phyloP scores from a whole-genome alignment of 1,140 invertebrate species.

The Thaumetopoea pityocampa region DNA sequence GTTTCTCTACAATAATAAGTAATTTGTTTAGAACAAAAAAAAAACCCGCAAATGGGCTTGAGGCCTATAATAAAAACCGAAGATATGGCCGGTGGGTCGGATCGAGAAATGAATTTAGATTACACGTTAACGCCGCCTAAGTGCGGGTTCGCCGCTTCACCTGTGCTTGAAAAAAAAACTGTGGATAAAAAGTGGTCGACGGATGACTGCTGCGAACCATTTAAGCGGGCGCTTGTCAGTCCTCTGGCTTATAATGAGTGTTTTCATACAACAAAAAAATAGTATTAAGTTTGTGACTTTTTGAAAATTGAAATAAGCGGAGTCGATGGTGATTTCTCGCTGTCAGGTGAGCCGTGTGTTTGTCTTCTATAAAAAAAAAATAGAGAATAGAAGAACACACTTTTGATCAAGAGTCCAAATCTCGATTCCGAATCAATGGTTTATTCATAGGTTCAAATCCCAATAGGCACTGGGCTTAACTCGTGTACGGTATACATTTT shows the following conservation, averaged over 20 bases:
- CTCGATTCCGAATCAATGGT: too few species aligned
- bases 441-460: too few species aligned
- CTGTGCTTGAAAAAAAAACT: conserved; percentile 59
- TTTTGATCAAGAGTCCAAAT: too few species aligned
- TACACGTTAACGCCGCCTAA: conserved; percentile 72
- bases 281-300: conserved; percentile 22
- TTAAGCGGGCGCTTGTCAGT: conserved; percentile 31
- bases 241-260: conserved; percentile 34
- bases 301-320: too few species aligned
- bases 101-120: conserved; percentile 75
- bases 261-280: conserved; percentile 32
- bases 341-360: too few species aligned
- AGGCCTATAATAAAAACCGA: conserved; percentile 71
- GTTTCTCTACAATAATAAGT: conserved; percentile 36
- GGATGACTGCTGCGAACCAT: conserved; percentile 26
- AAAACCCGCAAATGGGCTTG: conserved; percentile 68
- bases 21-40: conserved; percentile 73
- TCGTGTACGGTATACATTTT: too few species aligned
- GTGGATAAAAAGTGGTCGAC: conserved; percentile 40
- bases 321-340: too few species aligned
- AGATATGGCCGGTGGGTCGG: conserved; percentile 65
- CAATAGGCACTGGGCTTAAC: too few species aligned
- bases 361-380: not conserved
- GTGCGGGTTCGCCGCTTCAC: conserved; percentile 63
- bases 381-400: too few species aligned